Evolutionary conservation across 2,888 invertebrate genomes (phyloP).

Genomic region (Deilephila elpenor): DNA sequence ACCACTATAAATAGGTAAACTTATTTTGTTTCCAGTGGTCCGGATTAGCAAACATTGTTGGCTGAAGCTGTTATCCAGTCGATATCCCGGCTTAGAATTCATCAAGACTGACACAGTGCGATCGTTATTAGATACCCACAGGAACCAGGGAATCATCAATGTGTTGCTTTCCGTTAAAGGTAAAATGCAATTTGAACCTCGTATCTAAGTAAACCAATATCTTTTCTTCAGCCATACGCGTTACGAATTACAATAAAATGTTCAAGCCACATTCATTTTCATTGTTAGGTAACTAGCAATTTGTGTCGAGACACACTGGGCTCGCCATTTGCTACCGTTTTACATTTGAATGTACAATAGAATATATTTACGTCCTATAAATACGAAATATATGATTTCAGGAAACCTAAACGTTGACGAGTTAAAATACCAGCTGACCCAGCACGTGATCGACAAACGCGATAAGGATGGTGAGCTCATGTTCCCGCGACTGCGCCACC

Average conservation of each 20-base stretch:
- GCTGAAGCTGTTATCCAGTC: slow-evolving; percentile 83
- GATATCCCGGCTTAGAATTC: slow-evolving; percentile 86
- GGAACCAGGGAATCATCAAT: slow-evolving; percentile 90
- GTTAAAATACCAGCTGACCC: slow-evolving; percentile 76
- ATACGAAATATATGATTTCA: slow-evolving; percentile 41
- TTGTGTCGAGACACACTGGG: too few relatives aligned
- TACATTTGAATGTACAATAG: too few relatives aligned
- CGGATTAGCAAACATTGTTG: slow-evolving; percentile 82
- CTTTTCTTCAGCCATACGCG: too few relatives aligned
- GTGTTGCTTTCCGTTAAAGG: slow-evolving; percentile 88
- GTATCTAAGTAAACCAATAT: neutral
- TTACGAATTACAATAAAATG: too few relatives aligned
- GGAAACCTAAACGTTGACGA: slow-evolving; percentile 81
- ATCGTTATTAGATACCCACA: slow-evolving; percentile 88
- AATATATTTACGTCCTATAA: too few relatives aligned
- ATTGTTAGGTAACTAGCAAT: too few relatives aligned
- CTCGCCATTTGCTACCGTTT: too few relatives aligned
- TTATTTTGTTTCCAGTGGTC: slow-evolving; percentile 74
- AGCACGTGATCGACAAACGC: slow-evolving; percentile 80
- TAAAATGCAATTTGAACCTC: slow-evolving; percentile 37
- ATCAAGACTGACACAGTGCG: slow-evolving; percentile 86
- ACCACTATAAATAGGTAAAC: neutral
- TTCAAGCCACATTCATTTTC: too few relatives aligned
- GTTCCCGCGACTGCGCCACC: slow-evolving; percentile 88
- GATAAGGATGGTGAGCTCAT: slow-evolving; percentile 85